Evolutionary conservation across 1,140 invertebrate species (phyloP), one percentile per base, ranked within the genome.

Genomic region (Drosophila pseudoobscura): DNA sequence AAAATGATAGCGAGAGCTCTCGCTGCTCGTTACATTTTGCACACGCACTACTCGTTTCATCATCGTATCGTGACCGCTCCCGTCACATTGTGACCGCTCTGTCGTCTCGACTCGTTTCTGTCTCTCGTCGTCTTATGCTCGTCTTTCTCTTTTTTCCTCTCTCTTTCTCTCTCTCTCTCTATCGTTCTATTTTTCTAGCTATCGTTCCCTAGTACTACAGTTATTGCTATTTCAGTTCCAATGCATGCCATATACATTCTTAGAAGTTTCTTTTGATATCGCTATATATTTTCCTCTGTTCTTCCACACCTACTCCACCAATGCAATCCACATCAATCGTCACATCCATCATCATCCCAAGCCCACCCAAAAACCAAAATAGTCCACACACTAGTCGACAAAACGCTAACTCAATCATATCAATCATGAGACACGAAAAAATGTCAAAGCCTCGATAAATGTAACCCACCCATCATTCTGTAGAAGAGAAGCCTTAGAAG

Each of bases 401-500:
- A 55, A 39, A 35, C 59, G 73, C 66, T 80, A 75, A 64, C 64
- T 64, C 44, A 50, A 76, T 80, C 70, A 80, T 77, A 80, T 75
- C 65, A 62, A 55, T 64, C 58, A 79, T 75, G 53, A 64, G 35
- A 66, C 70, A 56, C 78, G 8, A 52, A 61, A 55, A 53, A 43
- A 58, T 61, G 55, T 41, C 60, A 66, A 72, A 60, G 69, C 78
- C 80, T 75, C 70, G 59, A 88, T 72, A 62, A 87, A 78, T 87
- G 82, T 88, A 89, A 88, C 83, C 83, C 83, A 88, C 83, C 83
- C 84, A 77, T 75, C 75, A 76, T 66, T 55, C 45, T 43, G 61
- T 65, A 52, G 65, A 73, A 55, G 52, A 63, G 51, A 73, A 73
- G 69, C 70, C 66, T 70, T 70, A 70, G 66, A 69, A 69, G 45